Evolutionary conservation across 1,140 invertebrate species (phyloP), one percentile per base, ranked within the genome.

Genomic region (Sinonovacula constricta): DNA sequence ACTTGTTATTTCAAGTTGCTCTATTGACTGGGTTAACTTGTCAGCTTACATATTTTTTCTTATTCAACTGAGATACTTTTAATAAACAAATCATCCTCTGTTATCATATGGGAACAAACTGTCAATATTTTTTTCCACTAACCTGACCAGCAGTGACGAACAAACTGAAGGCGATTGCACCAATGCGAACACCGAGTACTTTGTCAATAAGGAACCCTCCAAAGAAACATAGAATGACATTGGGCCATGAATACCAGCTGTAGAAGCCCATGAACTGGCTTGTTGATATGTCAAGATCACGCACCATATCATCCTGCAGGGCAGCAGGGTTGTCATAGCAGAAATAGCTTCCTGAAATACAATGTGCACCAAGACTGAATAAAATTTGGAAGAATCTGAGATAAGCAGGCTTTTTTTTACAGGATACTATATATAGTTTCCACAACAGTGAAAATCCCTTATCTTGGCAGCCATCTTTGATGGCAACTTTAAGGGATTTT

Each of bases 201-300:
- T 95, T 94, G 91, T 99, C 98, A 84, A 99, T 94, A 45, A 99
- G 93, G 91, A 97, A 99, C 78, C 98, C 98, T 22, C 98, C 98
- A 88, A 99, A 93, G 89, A 99, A 98, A 91, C 97, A 99, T 30
- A 99, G 92, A 45, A 99, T 93, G 0, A 99, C 96, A 93, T 99
- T 99, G 57, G 98, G 98, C 97, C 97, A 99, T 0, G 97, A 98
- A 90, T 99, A 99, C 90, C 97, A 95, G 0, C 97, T 95, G 92
- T 99, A 99, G 26, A 99, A 92, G 53, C 94, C 91, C 81, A 96
- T 94, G 92, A 97, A 99, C 88, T 96, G 91, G 1, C 94, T 94
- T 30, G 95, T 96, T n/a, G 93, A 93, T 59, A 99, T 92, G 49
- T 94, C 89, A 86, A 99, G 93, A 87, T 98, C 97, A 80, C 92